These are phyloP conservation scores for Eurystomus gularis DNA, from an alignment of 2,113 vertebrate species.

Conservation along the genomic window DNA sequence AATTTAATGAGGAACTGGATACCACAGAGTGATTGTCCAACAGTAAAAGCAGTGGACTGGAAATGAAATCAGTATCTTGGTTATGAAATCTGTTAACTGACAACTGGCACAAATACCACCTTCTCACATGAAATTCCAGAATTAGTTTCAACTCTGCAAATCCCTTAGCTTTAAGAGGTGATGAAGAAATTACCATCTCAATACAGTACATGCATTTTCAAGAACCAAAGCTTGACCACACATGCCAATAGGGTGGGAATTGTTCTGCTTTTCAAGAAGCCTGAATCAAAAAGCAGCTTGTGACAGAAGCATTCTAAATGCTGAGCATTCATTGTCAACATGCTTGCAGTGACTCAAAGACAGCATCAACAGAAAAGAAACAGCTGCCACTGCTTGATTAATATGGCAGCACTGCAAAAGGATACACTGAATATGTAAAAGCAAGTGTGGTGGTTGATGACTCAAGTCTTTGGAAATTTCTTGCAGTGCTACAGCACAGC, in stretches of 20 bases:
- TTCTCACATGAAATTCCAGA: not conserved
- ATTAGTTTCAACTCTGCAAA: not conserved
- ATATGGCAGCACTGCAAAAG: not conserved
- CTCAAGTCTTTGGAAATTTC: not conserved
- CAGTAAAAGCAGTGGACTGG: rapidly evolving
- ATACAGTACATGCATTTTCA: not conserved
- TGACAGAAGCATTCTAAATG: not conserved
- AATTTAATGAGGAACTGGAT: not conserved
- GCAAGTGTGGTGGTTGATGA: not conserved
- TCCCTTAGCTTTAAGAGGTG: not conserved
- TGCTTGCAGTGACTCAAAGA: not conserved
- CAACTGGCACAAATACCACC: not conserved
- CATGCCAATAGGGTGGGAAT: not conserved
- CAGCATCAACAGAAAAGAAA: not conserved
- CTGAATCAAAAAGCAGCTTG: not conserved
- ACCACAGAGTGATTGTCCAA: rapidly evolving
- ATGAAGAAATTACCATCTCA: not conserved
- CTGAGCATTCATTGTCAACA: not conserved
- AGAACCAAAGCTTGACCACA: not conserved
- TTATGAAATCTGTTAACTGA: not conserved
- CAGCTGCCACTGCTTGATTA: not conserved
- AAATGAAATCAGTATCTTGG: not conserved
- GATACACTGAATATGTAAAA: not conserved
- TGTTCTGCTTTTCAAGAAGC: not conserved
- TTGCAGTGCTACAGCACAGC: not conserved